A percentile compares a stretch with the other conserved stretches of the same genome.
Conservation (phyloP, 2,888 invertebrate genomes). For the Therioaphis trifolii region DNA sequence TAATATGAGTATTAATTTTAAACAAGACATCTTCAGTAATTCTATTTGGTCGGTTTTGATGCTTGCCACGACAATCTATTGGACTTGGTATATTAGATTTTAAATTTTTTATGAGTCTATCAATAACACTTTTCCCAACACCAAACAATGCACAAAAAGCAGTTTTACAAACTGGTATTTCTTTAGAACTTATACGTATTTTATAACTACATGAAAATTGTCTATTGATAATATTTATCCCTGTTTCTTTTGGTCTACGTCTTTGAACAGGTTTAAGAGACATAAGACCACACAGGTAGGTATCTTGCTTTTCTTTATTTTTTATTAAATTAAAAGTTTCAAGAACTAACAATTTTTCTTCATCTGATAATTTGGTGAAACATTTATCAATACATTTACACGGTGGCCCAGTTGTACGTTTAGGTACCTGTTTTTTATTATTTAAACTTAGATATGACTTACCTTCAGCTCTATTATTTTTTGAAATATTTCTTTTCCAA, state of each 20-base stretch:
- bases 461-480: background rate
- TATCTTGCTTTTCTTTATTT: conserved; percentile 10
- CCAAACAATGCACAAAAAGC: conserved; percentile 37
- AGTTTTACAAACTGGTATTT: conserved; percentile 17
- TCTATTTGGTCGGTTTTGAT: conserved; percentile 33
- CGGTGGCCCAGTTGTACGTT: conserved; percentile 7
- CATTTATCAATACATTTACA: background rate
- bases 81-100: conserved; percentile 6
- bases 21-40: conserved; percentile 32
- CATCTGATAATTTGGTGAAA: conserved; percentile 1
- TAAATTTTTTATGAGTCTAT: conserved; percentile 17
- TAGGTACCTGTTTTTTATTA: conserved; percentile 18
- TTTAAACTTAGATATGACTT: background rate
- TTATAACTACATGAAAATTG: conserved; percentile 3
- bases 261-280: background rate
- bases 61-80: conserved; percentile 48
- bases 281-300: background rate
- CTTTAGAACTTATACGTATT: background rate
- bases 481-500: too few relatives aligned
- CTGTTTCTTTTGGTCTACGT: conserved; percentile 14
- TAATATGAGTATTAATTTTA: conserved; percentile 42
- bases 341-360: conserved; percentile 18
- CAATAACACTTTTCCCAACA: conserved; percentile 2
- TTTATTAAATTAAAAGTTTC: conserved; percentile 17
- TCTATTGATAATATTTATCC: background rate